A percentile compares a stretch with the other conserved stretches of the same genome.
Evolutionary conservation across 2,797 vertebrate genomes (phyloP).

Genomic region (Aphelocoma californica): DNA sequence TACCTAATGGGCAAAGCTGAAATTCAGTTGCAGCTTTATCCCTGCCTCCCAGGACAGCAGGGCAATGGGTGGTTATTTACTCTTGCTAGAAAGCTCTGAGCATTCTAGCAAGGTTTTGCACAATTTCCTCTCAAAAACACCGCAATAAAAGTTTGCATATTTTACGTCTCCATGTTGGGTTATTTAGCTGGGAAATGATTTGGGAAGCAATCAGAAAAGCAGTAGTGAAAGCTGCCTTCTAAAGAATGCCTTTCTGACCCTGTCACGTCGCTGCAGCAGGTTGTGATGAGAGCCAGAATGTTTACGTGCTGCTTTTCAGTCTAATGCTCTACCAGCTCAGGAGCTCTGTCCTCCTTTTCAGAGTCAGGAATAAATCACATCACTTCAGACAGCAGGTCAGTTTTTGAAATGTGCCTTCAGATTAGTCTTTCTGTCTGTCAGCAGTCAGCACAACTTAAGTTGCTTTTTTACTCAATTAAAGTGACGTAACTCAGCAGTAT

Average conservation of each 20-base stretch:
- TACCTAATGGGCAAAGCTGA: background rate
- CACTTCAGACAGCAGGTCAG: background rate
- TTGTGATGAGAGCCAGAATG: background rate
- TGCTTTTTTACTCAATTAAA: background rate
- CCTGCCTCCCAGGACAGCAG: background rate
- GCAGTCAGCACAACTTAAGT: background rate
- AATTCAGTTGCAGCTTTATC: background rate
- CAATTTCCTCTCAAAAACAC: background rate
- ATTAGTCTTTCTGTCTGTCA: background rate
- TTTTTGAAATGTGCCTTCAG: background rate
- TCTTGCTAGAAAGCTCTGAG: background rate
- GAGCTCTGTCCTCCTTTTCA: background rate
- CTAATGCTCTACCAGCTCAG: background rate
- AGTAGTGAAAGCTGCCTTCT: background rate
- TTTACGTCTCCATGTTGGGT: background rate
- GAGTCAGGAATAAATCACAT: background rate
- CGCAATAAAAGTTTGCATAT: background rate
- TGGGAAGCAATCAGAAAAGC: background rate
- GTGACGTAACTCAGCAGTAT: background rate
- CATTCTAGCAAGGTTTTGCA: background rate
- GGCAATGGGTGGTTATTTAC: background rate
- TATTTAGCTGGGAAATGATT: background rate
- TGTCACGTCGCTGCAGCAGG: fast-evolving
- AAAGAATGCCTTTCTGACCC: background rate
- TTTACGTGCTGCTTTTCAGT: background rate